phyloP scores from a whole-genome alignment of 2,113 vertebrate species.

The Ctenomys sociabilis region DNA sequence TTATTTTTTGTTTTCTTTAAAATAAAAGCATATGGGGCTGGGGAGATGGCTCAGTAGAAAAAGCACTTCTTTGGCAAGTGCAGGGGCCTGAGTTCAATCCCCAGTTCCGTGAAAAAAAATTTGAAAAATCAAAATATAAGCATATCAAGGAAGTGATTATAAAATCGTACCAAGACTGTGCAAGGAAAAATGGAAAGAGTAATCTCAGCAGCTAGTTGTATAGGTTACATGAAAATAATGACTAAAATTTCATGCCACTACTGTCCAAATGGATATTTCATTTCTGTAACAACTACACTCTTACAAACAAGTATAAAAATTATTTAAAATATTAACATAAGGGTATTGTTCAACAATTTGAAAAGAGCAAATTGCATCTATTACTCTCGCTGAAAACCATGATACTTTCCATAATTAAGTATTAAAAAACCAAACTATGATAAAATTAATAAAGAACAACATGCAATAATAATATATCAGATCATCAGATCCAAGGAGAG shows the following conservation, averaged over 20 bases:
- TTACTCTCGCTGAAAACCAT: not conserved
- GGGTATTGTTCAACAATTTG: not conserved
- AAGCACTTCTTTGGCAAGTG: too few relatives aligned
- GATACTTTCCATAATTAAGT: conserved; percentile 28
- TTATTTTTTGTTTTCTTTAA: too few relatives aligned
- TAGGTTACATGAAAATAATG: not conserved
- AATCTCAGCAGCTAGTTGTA: not conserved
- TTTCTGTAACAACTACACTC: not conserved
- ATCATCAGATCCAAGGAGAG: not conserved
- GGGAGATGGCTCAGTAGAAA: too few relatives aligned
- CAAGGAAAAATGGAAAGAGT: not conserved
- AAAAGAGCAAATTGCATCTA: not conserved
- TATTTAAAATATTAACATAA: not conserved
- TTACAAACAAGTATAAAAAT: conserved; percentile 19
- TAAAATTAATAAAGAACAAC: conserved; percentile 4
- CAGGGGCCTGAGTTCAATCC: too few relatives aligned
- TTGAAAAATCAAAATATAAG: too few relatives aligned
- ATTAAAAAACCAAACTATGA: not conserved
- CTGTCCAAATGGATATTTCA: not conserved
- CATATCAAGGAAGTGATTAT: not conserved
- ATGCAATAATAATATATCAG: not conserved
- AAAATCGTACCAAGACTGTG: not conserved
- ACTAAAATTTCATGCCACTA: not conserved
- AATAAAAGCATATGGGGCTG: not conserved
- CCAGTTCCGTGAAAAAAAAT: too few relatives aligned